phyloP scores from a whole-genome alignment of 2,888 invertebrate genomes.

The Orgyia antiqua region DNA sequence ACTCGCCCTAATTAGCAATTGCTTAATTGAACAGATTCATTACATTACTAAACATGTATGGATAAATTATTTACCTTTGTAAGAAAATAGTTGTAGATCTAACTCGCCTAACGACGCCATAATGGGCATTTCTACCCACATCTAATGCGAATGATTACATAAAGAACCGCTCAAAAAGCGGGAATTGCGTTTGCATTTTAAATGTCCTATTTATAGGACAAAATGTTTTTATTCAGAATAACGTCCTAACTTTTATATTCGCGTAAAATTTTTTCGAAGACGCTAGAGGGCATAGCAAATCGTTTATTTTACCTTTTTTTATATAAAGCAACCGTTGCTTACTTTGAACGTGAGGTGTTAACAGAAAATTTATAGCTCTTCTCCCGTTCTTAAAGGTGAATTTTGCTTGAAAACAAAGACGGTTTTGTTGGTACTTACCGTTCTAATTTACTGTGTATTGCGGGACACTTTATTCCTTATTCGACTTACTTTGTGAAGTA shows the following conservation, averaged over 20 bases:
- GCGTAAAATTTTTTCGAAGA: slow-evolving; percentile 45
- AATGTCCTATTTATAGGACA: slow-evolving; percentile 54
- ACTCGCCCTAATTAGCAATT: neutral
- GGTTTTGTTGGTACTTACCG: slow-evolving; percentile 27
- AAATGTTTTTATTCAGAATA: slow-evolving; percentile 46
- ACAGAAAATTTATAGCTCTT: slow-evolving; percentile 27
- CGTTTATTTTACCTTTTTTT: slow-evolving; percentile 33
- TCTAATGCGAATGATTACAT: slow-evolving; percentile 16
- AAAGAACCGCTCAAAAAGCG: slow-evolving; percentile 19
- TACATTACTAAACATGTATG: neutral
- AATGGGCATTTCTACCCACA: slow-evolving; percentile 6
- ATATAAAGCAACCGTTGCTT: slow-evolving; percentile 26
- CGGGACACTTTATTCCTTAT: slow-evolving; percentile 25
- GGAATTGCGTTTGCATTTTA: slow-evolving; percentile 58
- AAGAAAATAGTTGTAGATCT: neutral
- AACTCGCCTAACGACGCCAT: neutral
- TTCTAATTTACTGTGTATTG: slow-evolving; percentile 25
- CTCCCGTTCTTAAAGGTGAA: slow-evolving; percentile 27
- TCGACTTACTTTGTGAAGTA: slow-evolving; percentile 21
- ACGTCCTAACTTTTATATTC: slow-evolving; percentile 42
- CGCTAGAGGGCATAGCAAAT: slow-evolving; percentile 42
- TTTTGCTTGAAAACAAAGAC: slow-evolving; percentile 26
- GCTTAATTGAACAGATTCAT: neutral
- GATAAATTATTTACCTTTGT: neutral
- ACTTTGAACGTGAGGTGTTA: slow-evolving; percentile 29